These are phyloP conservation scores for Sturmia bella DNA, from an alignment of 2,888 invertebrate species.

Conservation along the genomic window DNA sequence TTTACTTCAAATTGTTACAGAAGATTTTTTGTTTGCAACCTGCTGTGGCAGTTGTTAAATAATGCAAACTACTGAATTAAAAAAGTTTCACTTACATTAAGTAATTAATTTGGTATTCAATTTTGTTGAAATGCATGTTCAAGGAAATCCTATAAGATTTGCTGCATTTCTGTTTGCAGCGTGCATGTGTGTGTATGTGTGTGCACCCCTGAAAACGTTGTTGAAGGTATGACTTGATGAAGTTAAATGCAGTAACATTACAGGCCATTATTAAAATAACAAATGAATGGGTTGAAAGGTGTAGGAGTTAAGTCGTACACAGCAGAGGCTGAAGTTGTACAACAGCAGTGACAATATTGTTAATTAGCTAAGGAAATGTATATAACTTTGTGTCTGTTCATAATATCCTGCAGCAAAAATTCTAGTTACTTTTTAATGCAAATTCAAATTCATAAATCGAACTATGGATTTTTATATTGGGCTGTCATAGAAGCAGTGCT, in stretches of 20 bases:
- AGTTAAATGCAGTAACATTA: constrained; percentile 9
- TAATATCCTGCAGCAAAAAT: no score
- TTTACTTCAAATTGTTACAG: constrained; percentile 3
- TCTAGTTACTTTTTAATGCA: no score
- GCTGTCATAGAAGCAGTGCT: no score
- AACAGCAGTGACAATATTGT: constrained; percentile 6
- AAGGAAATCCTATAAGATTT: constrained; percentile 66
- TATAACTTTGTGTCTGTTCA: background rate
- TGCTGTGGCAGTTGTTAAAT: constrained; percentile 5
- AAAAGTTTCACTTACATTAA: constrained; percentile 67
- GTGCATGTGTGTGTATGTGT: background rate
- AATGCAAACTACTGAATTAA: background rate
- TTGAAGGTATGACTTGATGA: background rate
- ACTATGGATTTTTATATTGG: no score
- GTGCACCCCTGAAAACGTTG: background rate
- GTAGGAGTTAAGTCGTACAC: background rate
- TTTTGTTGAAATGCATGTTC: constrained; percentile 54
- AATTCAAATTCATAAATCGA: no score
- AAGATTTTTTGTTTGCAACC: background rate
- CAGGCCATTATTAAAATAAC: constrained; percentile 3
- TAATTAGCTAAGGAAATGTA: constrained; percentile 34
- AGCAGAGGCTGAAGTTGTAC: background rate
- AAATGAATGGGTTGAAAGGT: constrained; percentile 5
- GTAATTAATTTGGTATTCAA: constrained; percentile 69
- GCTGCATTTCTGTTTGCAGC: background rate